Conservation (phyloP, 2,113 vertebrate species). For the Fregetta grallaria region DNA sequence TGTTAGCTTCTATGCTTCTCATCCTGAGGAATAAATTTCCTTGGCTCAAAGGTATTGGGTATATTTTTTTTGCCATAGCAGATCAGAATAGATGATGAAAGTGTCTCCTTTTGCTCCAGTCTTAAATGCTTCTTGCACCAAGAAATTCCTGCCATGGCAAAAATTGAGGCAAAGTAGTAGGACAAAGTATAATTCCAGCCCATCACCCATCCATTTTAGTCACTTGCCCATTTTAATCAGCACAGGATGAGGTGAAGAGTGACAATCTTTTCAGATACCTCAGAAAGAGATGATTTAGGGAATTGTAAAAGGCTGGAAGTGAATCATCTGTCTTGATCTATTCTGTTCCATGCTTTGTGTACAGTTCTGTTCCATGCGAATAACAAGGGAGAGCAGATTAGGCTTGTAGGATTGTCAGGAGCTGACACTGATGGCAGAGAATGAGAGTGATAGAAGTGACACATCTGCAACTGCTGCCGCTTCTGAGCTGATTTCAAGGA, state of each 20-base stretch:
- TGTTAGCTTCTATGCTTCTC: background rate
- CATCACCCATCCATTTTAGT: background rate
- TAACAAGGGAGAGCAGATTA: background rate
- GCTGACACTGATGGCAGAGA: background rate
- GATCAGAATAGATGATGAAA: background rate
- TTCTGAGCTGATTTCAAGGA: background rate
- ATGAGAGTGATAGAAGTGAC: background rate
- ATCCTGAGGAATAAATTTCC: background rate
- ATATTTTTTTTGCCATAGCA: background rate
- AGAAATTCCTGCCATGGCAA: background rate
- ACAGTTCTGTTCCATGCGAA: background rate
- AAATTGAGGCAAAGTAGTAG: background rate
- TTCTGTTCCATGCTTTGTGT: background rate
- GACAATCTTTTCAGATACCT: constrained; percentile 43
- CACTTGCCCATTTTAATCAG: background rate
- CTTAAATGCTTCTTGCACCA: background rate
- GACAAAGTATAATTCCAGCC: background rate
- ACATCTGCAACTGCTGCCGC: background rate
- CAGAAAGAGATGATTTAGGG: background rate
- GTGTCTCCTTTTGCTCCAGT: background rate
- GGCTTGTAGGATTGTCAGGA: background rate
- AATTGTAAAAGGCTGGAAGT: background rate
- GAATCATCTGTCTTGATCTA: background rate
- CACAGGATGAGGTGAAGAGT: background rate
- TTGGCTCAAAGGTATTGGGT: background rate